Conservation (phyloP, 2,113 vertebrate species). For the Hylia prasina region DNA sequence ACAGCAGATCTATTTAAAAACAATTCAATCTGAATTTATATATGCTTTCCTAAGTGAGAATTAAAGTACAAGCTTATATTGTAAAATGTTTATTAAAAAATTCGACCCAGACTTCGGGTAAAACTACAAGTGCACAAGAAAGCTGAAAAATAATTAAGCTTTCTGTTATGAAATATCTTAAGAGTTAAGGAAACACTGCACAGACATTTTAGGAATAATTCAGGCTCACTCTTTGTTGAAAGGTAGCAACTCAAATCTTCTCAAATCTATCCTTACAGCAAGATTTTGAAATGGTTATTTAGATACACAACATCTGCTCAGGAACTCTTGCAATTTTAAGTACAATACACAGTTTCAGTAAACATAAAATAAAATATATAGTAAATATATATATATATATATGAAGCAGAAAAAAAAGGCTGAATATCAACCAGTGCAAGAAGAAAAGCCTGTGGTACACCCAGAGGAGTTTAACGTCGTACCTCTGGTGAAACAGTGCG, state of each 20-base stretch:
- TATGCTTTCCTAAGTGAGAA: not conserved
- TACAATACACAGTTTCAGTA: not conserved
- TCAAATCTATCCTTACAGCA: not conserved
- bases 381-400: not conserved
- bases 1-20: not conserved
- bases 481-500: not conserved
- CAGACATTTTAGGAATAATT: not conserved
- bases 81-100: not conserved
- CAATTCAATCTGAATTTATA: not conserved
- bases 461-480: not conserved
- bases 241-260: not conserved
- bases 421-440: not conserved
- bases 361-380: not conserved
- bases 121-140: not conserved
- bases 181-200: not conserved
- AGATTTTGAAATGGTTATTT: constrained; percentile 4
- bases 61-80: not conserved
- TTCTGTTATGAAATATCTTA: not conserved
- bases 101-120: fast-evolving
- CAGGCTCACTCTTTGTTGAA: not conserved
- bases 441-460: not conserved
- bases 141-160: not conserved
- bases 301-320: not conserved
- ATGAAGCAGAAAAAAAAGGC: not conserved
- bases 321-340: not conserved